Base-by-base conservation (phyloP, 2,797 vertebrate species). In the Hyperoplus lanceolatus region DNA sequence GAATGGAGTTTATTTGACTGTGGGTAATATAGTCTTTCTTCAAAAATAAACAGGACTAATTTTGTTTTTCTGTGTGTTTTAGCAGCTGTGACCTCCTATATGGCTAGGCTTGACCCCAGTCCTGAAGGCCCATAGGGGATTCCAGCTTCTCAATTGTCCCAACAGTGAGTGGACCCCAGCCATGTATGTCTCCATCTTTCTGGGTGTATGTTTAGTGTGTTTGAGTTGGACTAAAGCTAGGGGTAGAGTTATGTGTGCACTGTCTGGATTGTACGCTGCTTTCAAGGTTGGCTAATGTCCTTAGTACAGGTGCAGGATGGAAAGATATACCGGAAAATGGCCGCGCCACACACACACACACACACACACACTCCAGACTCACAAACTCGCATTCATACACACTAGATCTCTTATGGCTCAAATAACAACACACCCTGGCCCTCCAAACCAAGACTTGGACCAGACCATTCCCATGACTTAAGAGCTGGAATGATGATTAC, bases 81-180 rank as follows among this genome's bases (percentile, higher is more conserved):
- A 90, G 92, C 92, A 93, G 92, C 91, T 92, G 91, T 90, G 92
- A 91, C 90, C 90, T 81, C 66, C 63, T 57, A 88, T 87, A 84
- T 79, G 87, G 85, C 80, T 75, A 62, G 75, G 82, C 70, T 55
- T 85, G 85, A 86, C 88, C 87, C 63, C 41, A 8, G 70, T 67
- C 58, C 61, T 39, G 53, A 70, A 70, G 29, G 79, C 79, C 73
- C 51, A 8, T 66, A 64, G 82, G 85, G 87, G 79, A 77, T 83
- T 86, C 56, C 72, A 67, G 73, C 86, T 82, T 60, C 88, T 89
- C 69, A 15, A 82, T 82, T 81, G 67, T 82, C 82, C 51, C 29
- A 1, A n/a, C 62, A 59, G 64, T 63, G 61, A 85, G 65, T 49
- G 49, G 65, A 81, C 45, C 15, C 36, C 50, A 57, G 9, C 42